Evolutionary conservation across 2,888 invertebrate species (phyloP).

Genomic region (Cryptocheilus praepositus): DNA sequence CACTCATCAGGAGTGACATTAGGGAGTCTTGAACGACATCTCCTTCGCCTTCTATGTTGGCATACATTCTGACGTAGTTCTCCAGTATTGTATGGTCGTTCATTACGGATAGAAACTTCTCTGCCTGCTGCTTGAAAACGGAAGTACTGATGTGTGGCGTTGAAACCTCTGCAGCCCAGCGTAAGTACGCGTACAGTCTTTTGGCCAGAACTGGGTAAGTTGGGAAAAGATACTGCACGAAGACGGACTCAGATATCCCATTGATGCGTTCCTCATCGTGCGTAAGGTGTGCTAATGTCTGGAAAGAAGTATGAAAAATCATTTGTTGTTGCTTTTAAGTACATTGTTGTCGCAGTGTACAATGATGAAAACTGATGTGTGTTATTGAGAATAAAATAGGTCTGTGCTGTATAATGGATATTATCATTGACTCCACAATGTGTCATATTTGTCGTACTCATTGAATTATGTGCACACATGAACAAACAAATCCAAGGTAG

Average conservation of each 20-base stretch:
- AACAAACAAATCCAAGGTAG: too few species aligned
- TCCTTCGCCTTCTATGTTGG: constrained; percentile 68
- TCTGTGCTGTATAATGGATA: too few species aligned
- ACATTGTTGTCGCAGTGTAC: background rate
- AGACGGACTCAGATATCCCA: constrained; percentile 83
- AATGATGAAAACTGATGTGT: too few species aligned
- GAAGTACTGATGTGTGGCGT: constrained; percentile 79
- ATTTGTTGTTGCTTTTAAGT: too few species aligned
- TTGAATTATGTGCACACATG: too few species aligned
- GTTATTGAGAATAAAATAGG: too few species aligned
- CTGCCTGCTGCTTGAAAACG: constrained; percentile 85
- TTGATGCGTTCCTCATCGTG: constrained; percentile 83
- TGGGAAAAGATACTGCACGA: constrained; percentile 87
- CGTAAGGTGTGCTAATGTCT: constrained; percentile 83
- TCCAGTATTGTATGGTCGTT: constrained; percentile 80
- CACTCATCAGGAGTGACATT: constrained; percentile 81
- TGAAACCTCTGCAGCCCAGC: constrained; percentile 79
- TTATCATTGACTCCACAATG: too few species aligned
- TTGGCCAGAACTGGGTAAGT: constrained; percentile 84
- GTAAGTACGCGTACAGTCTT: constrained; percentile 82
- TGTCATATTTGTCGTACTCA: too few species aligned
- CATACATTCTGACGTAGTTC: constrained; percentile 81
- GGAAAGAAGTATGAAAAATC: constrained; percentile 52
- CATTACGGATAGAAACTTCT: constrained; percentile 78
- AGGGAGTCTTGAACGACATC: constrained; percentile 81